A percentile compares a stretch with the other conserved stretches of the same genome.
Evolutionary conservation across 2,888 invertebrate genomes (phyloP).

Genomic region (Chrysotoxum bicinctum): DNA sequence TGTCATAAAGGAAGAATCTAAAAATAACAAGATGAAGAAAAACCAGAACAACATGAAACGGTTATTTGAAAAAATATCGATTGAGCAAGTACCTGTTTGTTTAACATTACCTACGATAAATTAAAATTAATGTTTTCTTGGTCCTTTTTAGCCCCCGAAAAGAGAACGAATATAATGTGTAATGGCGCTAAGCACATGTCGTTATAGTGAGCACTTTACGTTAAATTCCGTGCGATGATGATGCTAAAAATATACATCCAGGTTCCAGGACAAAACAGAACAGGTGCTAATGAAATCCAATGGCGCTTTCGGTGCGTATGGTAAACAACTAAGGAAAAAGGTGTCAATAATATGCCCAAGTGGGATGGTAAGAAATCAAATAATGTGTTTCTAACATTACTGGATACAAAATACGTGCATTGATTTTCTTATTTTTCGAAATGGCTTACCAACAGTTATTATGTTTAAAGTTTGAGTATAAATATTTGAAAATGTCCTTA

Average conservation of each 20-base stretch:
- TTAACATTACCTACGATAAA: constrained; percentile 38
- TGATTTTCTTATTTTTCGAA: constrained; percentile 37
- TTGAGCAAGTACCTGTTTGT: constrained; percentile 63
- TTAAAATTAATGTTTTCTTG: constrained; percentile 44
- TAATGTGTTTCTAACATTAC: constrained; percentile 55
- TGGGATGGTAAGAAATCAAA: constrained; percentile 63
- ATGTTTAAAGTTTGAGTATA: neutral
- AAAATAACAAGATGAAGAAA: constrained; percentile 22
- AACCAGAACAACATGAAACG: constrained; percentile 10
- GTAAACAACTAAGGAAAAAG: constrained; percentile 62
- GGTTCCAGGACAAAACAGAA: constrained; percentile 37
- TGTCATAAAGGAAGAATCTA: constrained; percentile 1
- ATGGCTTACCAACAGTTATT: neutral
- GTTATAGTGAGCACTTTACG: constrained; percentile 55
- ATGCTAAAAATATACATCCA: constrained; percentile 49
- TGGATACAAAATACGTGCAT: constrained; percentile 40
- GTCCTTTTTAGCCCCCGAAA: constrained; percentile 49
- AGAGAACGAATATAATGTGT: neutral
- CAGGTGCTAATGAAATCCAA: constrained; percentile 69
- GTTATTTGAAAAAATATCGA: constrained; percentile 57
- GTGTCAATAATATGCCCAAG: constrained; percentile 62
- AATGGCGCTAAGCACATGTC: constrained; percentile 70
- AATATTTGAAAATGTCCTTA: neutral
- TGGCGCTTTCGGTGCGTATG: constrained; percentile 42
- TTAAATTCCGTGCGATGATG: constrained; percentile 27